phyloP scores from a whole-genome alignment of 2,888 invertebrate species.

The Coelogynopora nodosa region DNA sequence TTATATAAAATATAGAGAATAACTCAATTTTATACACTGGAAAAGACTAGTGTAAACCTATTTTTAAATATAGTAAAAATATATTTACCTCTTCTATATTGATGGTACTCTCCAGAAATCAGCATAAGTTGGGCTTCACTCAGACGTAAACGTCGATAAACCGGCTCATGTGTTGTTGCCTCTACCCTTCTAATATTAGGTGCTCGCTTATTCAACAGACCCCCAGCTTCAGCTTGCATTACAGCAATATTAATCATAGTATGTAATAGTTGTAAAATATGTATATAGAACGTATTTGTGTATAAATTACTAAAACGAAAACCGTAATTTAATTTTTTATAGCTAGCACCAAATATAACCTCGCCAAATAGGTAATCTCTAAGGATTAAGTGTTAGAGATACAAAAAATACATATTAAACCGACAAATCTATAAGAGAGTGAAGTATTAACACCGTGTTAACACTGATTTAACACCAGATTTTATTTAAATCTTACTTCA shows the following conservation, averaged over 20 bases:
- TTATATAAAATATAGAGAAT: too few relatives aligned
- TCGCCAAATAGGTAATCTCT: background rate
- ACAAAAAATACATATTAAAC: background rate
- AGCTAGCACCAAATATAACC: background rate
- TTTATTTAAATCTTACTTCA: background rate
- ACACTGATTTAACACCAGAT: background rate
- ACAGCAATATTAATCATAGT: background rate
- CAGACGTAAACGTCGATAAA: background rate
- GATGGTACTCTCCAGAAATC: background rate
- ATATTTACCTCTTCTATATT: background rate
- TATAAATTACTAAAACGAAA: background rate
- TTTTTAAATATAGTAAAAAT: background rate
- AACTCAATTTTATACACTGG: too few relatives aligned
- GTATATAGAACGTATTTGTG: background rate
- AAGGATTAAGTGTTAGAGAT: background rate
- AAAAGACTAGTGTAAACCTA: too few relatives aligned
- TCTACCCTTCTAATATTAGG: background rate
- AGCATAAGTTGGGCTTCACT: background rate
- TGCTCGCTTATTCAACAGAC: background rate
- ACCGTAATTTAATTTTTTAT: background rate
- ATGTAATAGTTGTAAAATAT: background rate
- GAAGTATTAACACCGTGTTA: background rate
- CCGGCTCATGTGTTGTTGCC: background rate
- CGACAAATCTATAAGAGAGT: too few relatives aligned
- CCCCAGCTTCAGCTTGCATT: background rate